Evolutionary conservation across 2,113 vertebrate species (phyloP).

Genomic region (Hydrolagus affinis): DNA sequence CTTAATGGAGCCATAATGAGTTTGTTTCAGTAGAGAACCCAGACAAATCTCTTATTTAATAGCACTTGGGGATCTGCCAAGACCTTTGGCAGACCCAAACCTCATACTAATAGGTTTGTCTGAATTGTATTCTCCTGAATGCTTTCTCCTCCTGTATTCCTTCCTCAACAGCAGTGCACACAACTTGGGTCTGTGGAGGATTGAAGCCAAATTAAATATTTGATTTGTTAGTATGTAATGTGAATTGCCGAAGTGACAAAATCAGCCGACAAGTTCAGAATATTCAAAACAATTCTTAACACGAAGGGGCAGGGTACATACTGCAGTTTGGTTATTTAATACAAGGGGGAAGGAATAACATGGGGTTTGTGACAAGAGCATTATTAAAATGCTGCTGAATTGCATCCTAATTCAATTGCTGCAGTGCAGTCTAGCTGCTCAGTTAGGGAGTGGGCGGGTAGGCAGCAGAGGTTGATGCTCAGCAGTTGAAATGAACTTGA

Average conservation of each 20-base stretch:
- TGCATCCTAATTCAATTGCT: constrained; percentile 25
- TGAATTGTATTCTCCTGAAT: not conserved
- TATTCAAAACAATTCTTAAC: not conserved
- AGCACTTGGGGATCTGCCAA: not conserved
- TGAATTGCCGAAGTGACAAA: not conserved
- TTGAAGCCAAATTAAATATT: not conserved
- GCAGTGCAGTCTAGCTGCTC: not conserved
- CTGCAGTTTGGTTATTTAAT: not conserved
- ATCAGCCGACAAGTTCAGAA: not conserved
- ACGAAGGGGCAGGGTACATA: not conserved
- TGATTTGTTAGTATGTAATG: not conserved
- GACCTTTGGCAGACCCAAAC: not conserved
- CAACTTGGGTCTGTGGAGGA: no score
- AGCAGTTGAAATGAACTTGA: constrained; percentile 10
- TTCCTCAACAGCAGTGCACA: no score
- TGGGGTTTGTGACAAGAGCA: not conserved
- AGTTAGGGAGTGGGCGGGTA: constrained; percentile 12
- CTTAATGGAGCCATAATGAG: not conserved
- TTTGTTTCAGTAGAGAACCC: not conserved
- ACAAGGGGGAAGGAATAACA: not conserved
- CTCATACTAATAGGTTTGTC: not conserved
- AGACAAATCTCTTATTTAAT: not conserved
- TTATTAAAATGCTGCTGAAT: not conserved
- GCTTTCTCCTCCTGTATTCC: not conserved
- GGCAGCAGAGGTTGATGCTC: not conserved